phyloP scores from a whole-genome alignment of 2,797 vertebrate species.

The Mus minutoides region DNA sequence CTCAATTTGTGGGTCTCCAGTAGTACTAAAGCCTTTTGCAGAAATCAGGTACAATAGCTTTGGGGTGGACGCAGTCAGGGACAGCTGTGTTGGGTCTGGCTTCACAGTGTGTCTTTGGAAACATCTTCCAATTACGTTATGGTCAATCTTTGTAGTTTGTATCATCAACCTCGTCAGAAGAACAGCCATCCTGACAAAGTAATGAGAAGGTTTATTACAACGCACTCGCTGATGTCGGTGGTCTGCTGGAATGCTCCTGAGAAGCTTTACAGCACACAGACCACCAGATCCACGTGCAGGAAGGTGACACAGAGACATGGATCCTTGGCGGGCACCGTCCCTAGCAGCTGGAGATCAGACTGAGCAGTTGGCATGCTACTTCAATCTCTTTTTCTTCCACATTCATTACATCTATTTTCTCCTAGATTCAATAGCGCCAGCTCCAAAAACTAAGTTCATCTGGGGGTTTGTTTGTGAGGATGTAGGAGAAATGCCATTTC shows the following conservation, averaged over 20 bases:
- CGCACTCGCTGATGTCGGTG: fast-evolving
- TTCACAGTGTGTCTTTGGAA: constrained; percentile 58
- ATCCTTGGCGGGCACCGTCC: neutral
- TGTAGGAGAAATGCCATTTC: neutral
- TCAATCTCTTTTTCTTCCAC: neutral
- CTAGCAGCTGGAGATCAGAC: neutral
- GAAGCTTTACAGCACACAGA: neutral
- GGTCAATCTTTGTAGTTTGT: constrained; percentile 80
- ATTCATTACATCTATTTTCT: neutral
- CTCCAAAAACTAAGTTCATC: neutral
- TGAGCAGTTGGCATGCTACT: neutral
- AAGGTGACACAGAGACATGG: neutral
- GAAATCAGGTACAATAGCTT: constrained; percentile 42
- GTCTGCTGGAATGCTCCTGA: neutral
- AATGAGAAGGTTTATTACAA: constrained; percentile 7
- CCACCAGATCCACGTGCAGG: neutral
- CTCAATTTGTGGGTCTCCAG: constrained; percentile 61
- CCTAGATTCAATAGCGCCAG: neutral
- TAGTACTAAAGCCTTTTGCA: constrained; percentile 81
- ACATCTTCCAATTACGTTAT: constrained; percentile 51
- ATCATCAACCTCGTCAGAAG: constrained; percentile 87
- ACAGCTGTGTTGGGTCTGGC: neutral
- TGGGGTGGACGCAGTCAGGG: neutral
- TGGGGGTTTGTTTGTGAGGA: neutral
- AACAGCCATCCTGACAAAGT: constrained; percentile 89